These are phyloP conservation scores for Mustela erminea DNA, from an alignment of 2,797 vertebrate species.

Conservation along the genomic window DNA sequence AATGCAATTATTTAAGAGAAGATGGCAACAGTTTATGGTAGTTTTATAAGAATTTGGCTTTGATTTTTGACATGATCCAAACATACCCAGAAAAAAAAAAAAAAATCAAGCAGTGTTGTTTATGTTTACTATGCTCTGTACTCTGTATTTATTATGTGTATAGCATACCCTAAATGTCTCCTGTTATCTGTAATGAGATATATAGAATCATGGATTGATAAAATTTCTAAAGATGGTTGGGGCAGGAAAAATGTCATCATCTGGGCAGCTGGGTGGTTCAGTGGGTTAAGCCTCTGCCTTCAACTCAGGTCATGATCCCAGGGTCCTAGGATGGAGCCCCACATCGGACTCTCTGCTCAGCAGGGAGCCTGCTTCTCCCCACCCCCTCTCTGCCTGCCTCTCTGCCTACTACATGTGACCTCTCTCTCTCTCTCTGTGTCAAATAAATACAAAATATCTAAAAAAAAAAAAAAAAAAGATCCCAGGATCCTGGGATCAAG, in stretches of 20 bases:
- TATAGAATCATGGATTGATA: background rate
- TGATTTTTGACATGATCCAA: background rate
- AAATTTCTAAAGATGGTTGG: background rate
- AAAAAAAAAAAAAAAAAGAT: no score
- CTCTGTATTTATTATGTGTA: background rate
- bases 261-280: background rate
- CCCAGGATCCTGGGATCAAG: no score
- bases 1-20: slow-evolving; percentile 62
- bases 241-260: background rate
- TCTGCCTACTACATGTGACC: no score
- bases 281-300: no score
- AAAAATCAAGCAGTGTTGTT: background rate
- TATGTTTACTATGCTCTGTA: background rate
- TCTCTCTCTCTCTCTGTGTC: no score
- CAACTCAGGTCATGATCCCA: no score
- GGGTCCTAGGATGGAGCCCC: no score
- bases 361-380: no score
- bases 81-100: background rate
- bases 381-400: no score
- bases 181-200: background rate
- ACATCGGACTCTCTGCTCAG: no score
- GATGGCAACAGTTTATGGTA: background rate
- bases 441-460: no score
- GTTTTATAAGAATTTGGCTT: slow-evolving; percentile 45
- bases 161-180: background rate